Base-by-base conservation (phyloP, 2,888 invertebrate genomes). In the Chesias legatella region DNA sequence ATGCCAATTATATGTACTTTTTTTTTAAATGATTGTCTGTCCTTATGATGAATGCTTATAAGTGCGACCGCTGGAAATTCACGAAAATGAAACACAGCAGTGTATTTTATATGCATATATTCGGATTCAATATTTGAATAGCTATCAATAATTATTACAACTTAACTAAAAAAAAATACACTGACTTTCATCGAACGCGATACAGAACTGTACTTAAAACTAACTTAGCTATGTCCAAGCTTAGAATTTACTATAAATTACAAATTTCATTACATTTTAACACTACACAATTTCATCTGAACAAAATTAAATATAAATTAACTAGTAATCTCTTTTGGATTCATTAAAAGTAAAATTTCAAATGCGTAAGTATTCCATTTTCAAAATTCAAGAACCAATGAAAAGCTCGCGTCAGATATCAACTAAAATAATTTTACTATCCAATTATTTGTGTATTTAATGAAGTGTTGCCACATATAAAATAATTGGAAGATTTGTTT, bases 91-190 rank as follows among this genome's bases (percentile, higher is more conserved):
- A 78, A 79, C 66, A 60, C 72, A 49, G 10, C 43, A 46, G 36
- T 78, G 75, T 74, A 79, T 83, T 86, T 82, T 83, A 82, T 83
- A 85, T 82, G 84, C 79, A 83, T 88, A 86, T 86, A 86, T 84
- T 86, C 82, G 79, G 83, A 79, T 85, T 85, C 77, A 85, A 80
- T 85, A 84, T 80, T 81, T 83, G 79, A 82, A 81, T 84, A 83
- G 71, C 82, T 86, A 86, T 83, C 73, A 79, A 64, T 79, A 79
- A 80, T 80, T 76, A 81, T 72, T 81, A 81, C 75, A 85, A 80
- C 79, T 83, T 81, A 85, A 83, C 57, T 77, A 72, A 77, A 76
- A 83, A 83, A 85, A 86, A 84, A 78, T 79, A 83, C 83, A 84
- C 73, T 75, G 79, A 84, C 78, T 83, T 68, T 78, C 53, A 71